Conservation (phyloP, 2,113 vertebrate genomes). For the Sebastes schlegelii region DNA sequence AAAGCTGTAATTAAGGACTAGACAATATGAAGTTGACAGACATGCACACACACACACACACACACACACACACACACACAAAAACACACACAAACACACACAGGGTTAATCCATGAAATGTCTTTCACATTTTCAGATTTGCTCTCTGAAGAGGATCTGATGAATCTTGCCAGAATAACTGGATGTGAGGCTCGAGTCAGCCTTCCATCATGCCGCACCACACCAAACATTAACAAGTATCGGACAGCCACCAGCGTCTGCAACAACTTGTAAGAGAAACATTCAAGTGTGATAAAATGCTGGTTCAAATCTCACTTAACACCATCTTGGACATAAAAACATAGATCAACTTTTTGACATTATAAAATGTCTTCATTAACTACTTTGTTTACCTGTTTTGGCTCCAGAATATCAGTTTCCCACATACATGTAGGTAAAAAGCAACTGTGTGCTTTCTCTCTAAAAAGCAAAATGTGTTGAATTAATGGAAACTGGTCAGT, state of each 20-base stretch:
- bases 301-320: neutral
- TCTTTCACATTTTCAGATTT: slow-evolving; percentile 80
- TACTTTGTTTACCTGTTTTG: no score
- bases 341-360: neutral
- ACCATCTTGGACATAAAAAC: neutral
- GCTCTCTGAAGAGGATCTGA: slow-evolving; percentile 82
- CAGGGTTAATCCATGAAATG: neutral
- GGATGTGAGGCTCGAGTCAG: slow-evolving; percentile 84
- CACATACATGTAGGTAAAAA: no score
- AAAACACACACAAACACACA: slow-evolving; percentile 41
- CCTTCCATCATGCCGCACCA: slow-evolving; percentile 71
- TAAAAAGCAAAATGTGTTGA: no score
- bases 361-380: no score
- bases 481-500: no score
- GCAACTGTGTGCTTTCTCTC: no score
- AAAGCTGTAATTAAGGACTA: no score
- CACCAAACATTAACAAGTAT: slow-evolving; percentile 62
- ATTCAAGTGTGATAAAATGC: neutral
- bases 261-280: slow-evolving; percentile 87
- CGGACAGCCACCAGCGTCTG: slow-evolving; percentile 87
- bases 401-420: no score
- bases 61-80: neutral
- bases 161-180: slow-evolving; percentile 75
- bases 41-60: neutral
- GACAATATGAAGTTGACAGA: neutral